Evolutionary conservation across 2,888 invertebrate genomes (phyloP).

Genomic region (Macrosiphum euphorbiae): DNA sequence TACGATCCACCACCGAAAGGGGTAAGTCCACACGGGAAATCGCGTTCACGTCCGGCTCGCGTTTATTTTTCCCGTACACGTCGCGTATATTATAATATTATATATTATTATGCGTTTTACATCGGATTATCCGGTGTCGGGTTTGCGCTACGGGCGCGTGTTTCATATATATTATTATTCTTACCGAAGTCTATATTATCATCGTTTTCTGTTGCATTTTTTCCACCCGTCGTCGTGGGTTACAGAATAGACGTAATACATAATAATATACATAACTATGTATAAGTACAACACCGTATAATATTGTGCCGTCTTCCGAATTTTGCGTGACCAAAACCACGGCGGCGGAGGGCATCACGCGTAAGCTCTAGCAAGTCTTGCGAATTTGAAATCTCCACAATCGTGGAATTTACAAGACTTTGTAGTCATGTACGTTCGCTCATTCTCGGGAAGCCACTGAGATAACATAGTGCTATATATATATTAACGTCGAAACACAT

Average conservation of each 20-base stretch:
- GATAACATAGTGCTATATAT: neutral
- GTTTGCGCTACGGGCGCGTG: neutral
- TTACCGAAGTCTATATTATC: neutral
- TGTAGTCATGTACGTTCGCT: neutral
- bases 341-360: neutral
- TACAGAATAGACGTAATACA: too few species aligned
- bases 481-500: neutral
- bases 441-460: neutral
- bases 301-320: too few species aligned
- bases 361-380: neutral
- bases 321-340: too few species aligned
- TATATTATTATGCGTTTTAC: neutral
- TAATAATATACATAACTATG: too few species aligned
- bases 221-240: neutral
- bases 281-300: too few species aligned
- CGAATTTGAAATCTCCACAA: neutral
- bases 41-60: conserved; percentile 39
- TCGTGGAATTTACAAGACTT: neutral
- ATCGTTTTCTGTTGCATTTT: neutral
- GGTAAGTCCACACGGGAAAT: conserved; percentile 48
- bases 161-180: neutral
- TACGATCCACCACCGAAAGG: conserved; percentile 10
- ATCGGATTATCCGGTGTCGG: conserved; percentile 45
- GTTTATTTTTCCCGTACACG: neutral
- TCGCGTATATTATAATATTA: neutral